These are phyloP conservation scores for Tipula helvola DNA, from an alignment of 2,888 invertebrate species.

Conservation along the genomic window DNA sequence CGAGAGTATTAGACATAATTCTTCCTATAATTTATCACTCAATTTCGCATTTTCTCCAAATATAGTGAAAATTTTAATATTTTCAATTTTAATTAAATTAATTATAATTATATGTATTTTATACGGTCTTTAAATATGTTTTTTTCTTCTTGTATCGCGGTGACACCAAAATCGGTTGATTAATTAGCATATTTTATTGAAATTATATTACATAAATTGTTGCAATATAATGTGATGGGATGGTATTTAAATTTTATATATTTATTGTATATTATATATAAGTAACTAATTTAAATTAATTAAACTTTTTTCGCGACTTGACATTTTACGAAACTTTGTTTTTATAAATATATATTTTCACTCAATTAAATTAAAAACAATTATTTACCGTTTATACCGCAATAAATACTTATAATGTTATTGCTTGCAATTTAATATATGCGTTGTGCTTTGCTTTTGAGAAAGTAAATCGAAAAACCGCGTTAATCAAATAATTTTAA, in stretches of 20 bases:
- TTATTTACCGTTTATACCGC: background rate
- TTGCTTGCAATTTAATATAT: background rate
- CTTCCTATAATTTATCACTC: background rate
- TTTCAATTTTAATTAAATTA: too few species aligned
- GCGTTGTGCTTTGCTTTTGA: too few species aligned
- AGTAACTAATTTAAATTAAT: background rate
- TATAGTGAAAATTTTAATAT: background rate
- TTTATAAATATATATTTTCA: background rate
- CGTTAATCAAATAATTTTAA: too few species aligned
- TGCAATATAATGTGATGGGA: background rate
- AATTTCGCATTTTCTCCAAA: background rate
- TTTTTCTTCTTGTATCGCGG: background rate
- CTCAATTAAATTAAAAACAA: background rate
- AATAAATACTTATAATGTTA: background rate
- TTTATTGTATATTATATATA: background rate
- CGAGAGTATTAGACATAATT: background rate
- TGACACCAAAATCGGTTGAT: background rate
- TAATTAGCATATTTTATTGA: background rate
- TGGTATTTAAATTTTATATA: background rate
- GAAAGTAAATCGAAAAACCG: too few species aligned
- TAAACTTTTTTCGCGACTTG: background rate
- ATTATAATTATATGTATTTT: background rate
- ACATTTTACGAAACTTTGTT: background rate
- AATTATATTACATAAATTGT: background rate
- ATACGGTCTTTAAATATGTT: background rate